Evolutionary conservation across 2,797 vertebrate genomes (phyloP), one percentile per base, ranked within the genome.

Genomic region (Ctenopoma kingsleyae): DNA sequence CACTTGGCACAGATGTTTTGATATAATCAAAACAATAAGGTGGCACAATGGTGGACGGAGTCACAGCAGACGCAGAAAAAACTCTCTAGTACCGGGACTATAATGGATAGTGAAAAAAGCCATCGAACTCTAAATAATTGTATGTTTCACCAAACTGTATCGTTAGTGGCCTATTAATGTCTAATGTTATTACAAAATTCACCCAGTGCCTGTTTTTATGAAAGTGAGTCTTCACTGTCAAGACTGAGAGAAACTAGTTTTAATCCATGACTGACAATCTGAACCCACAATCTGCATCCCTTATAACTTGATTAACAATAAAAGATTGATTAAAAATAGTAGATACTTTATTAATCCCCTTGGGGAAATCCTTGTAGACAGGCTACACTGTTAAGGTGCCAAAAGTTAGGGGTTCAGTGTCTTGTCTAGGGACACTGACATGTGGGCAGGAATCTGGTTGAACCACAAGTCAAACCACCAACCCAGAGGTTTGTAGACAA

Each of bases 1-100:
- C 60, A 67, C 48, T 74, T 35, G 44, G 70, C 61, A 43, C 40
- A 52, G 61, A 67, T 56, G 36, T 48, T 67, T 71, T 74, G 69
- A 81, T 71, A 25, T 51, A 74, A 68, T 64, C 43, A 74, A 82
- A 81, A 86, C 62, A 81, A 83, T 53, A 80, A 57, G 38, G 41
- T 43, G 17, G 10, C 58, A 67, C 52, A 27, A 48, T 15, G 15
- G 27, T 62, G 15, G 23, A 68, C 6, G 19, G 6, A 66, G 11
- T 30, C 40, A 59, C 44, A 57, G n/a, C 55, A 32, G 51, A 74
- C 54, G n/a, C 8, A 52, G 30, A 66, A 13, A 64, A 48, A 73
- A 66, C 19, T 44, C 70, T 64, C 56, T 15, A 51, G 19, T 19
- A n/a, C 9, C 44, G 53, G 50, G 38, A 77, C 32, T 40, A 27